Conservation (phyloP, 2,797 vertebrate species). For the Epinephelus coioides region DNA sequence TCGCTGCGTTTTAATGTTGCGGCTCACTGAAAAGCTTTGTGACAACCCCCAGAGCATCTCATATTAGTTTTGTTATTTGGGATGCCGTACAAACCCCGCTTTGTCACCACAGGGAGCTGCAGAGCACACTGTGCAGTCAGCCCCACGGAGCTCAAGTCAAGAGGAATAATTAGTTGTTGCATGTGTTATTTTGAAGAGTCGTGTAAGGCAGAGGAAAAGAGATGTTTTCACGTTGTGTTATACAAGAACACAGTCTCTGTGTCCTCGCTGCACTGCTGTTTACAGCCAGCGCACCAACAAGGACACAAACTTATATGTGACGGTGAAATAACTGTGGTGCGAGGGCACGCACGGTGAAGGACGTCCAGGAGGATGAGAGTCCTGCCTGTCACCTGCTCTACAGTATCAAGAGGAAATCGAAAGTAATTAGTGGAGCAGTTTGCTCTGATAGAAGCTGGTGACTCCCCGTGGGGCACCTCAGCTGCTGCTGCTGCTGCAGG, state of each 20-base stretch:
- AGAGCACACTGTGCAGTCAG: conserved; percentile 16
- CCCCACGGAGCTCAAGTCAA: conserved; percentile 8
- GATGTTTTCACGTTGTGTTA: neutral
- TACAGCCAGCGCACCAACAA: neutral
- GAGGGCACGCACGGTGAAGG: neutral
- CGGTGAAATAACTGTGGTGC: neutral
- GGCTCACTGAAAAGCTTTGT: conserved; percentile 24
- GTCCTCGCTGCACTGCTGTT: neutral
- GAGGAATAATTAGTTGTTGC: conserved; percentile 9
- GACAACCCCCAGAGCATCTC: conserved; percentile 7
- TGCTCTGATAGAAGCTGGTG: conserved; percentile 21
- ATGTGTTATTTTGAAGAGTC: neutral
- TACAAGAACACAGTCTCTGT: neutral
- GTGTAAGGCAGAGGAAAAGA: neutral
- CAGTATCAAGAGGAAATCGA: conserved; percentile 38
- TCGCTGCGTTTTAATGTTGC: conserved; percentile 10
- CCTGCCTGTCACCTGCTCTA: conserved; percentile 17
- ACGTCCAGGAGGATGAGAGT: neutral
- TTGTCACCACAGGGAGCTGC: conserved; percentile 27
- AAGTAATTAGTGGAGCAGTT: conserved; percentile 53
- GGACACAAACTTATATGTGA: neutral
- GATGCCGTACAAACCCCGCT: conserved; percentile 11
- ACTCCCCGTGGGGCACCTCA: conserved; percentile 59
- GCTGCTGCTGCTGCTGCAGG: conserved; percentile 49
- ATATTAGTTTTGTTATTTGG: conserved; percentile 3